These are phyloP conservation scores for Cantharis lateralis DNA, from an alignment of 2,888 invertebrate species.

Conservation along the genomic window DNA sequence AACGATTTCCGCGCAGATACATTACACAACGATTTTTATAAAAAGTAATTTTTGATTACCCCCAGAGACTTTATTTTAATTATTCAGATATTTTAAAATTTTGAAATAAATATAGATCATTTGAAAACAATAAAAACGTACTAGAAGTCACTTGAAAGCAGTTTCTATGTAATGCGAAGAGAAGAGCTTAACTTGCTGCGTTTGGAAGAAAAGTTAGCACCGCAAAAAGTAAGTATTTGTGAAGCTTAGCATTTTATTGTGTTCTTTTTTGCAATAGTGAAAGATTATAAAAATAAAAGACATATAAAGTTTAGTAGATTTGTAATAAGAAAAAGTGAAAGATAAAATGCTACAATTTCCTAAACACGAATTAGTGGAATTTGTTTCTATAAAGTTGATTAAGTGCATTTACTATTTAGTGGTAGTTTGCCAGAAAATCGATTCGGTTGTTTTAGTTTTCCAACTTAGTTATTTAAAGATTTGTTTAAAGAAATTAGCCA, in stretches of 20 bases:
- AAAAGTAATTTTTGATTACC: no score
- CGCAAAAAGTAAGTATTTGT: neutral
- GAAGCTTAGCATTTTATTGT: neutral
- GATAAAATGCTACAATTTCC: neutral
- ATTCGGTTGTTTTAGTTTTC: neutral
- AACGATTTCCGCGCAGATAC: no score
- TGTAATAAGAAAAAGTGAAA: neutral
- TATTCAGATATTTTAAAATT: neutral
- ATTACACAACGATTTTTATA: no score
- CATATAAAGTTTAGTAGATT: neutral
- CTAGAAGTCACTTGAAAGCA: neutral
- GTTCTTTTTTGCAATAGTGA: neutral
- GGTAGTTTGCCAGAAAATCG: neutral
- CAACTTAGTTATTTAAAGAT: neutral
- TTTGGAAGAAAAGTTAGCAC: neutral
- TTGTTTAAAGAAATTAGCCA: neutral
- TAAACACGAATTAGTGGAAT: neutral
- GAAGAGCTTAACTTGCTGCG: neutral
- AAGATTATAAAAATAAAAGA: neutral
- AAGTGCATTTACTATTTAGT: neutral
- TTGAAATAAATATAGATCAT: neutral
- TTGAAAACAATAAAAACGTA: neutral
- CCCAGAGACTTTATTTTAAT: no score
- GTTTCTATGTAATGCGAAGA: neutral
- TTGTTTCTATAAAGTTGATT: neutral